Evolutionary conservation across 2,113 vertebrate genomes (phyloP).

Genomic region (Asarcornis scutulata): DNA sequence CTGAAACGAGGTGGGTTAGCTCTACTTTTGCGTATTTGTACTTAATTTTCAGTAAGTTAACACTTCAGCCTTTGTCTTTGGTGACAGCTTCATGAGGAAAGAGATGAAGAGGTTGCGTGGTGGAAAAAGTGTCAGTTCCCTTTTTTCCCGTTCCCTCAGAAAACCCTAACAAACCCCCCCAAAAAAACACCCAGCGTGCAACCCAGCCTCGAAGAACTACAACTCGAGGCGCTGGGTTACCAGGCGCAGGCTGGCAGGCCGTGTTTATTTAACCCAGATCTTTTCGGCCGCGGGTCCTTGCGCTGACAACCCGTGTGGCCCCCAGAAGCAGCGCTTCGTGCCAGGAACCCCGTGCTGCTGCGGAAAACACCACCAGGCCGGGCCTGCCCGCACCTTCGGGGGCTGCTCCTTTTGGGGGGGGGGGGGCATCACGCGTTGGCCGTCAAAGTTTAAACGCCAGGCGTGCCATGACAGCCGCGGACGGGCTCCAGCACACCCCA

Average conservation of each 20-base stretch:
- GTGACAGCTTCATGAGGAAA: constrained; percentile 34
- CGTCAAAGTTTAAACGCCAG: neutral
- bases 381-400: neutral
- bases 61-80: constrained; percentile 28
- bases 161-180: too few species aligned
- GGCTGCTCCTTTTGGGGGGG: neutral
- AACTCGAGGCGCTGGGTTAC: neutral
- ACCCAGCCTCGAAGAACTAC: neutral
- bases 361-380: neutral
- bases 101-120: neutral
- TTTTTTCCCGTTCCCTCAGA: neutral
- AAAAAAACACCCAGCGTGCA: neutral
- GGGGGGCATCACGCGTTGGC: neutral
- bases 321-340: neutral
- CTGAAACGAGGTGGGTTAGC: constrained; percentile 64
- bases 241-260: neutral
- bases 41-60: constrained; percentile 53
- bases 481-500: neutral
- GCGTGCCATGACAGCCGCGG: neutral
- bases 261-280: neutral
- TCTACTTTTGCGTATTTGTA: constrained; percentile 41
- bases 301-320: accelerated
- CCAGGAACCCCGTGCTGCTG: accelerated
- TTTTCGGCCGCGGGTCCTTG: neutral
- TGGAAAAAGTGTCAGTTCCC: neutral